Evolutionary conservation across 2,113 vertebrate species (phyloP).

Genomic region (Climacteris rufus): DNA sequence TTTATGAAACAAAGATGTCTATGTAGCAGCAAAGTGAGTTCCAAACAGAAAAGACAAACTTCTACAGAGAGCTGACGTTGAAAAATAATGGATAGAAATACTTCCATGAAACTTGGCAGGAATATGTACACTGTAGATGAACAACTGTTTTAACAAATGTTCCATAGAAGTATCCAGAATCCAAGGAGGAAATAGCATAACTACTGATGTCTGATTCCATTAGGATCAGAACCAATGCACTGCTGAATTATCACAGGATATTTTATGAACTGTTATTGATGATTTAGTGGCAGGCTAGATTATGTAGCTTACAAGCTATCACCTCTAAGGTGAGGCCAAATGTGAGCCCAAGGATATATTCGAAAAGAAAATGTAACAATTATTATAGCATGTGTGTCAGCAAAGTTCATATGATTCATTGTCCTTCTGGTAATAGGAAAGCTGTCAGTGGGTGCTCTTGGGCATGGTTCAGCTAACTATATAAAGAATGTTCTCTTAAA

Average conservation of each 20-base stretch:
- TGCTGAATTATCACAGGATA: slow-evolving; percentile 50
- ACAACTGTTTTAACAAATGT: slow-evolving; percentile 68
- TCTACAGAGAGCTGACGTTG: neutral
- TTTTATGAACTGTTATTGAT: slow-evolving; percentile 55
- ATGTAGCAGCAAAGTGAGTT: neutral
- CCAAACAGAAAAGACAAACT: slow-evolving; percentile 10
- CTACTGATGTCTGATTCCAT: slow-evolving; percentile 61
- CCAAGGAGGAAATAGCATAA: slow-evolving; percentile 49
- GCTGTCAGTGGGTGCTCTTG: slow-evolving; percentile 63
- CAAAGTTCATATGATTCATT: slow-evolving; percentile 68
- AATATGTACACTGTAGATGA: slow-evolving; percentile 39
- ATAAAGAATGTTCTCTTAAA: slow-evolving; percentile 61
- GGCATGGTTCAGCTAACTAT: slow-evolving; percentile 61
- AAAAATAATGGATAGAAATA: slow-evolving; percentile 53
- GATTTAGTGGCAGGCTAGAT: slow-evolving; percentile 57
- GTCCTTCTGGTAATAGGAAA: slow-evolving; percentile 70
- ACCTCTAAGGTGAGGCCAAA: slow-evolving; percentile 66
- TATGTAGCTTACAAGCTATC: slow-evolving; percentile 57
- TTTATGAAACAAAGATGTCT: neutral
- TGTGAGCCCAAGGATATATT: slow-evolving; percentile 52
- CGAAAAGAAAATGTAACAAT: slow-evolving; percentile 66
- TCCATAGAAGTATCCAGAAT: slow-evolving; percentile 54
- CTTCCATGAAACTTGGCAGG: slow-evolving; percentile 48
- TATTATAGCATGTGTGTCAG: slow-evolving; percentile 64
- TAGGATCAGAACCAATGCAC: slow-evolving; percentile 60